Conservation (phyloP, 2,113 vertebrate genomes). For the Furnarius figulus region DNA sequence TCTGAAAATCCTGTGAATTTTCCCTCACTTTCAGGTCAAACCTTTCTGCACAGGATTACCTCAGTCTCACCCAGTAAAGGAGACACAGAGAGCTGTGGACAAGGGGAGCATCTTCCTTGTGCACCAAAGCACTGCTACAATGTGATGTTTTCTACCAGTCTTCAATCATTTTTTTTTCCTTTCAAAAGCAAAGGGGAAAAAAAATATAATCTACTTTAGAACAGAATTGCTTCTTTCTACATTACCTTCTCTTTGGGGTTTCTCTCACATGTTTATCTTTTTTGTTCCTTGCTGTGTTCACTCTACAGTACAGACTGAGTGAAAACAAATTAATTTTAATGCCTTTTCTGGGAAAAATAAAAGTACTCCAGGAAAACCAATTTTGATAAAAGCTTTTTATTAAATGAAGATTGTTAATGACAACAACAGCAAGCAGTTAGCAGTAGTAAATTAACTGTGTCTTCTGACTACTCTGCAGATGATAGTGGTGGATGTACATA, state of each 20-base stretch:
- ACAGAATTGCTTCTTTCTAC: background rate
- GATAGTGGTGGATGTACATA: background rate
- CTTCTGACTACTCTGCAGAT: background rate
- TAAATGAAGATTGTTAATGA: constrained; percentile 51
- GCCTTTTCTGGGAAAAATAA: constrained; percentile 43
- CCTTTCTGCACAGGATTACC: background rate
- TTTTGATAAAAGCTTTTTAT: constrained; percentile 50
- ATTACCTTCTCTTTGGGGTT: constrained; percentile 30
- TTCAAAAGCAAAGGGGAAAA: background rate
- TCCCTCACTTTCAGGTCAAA: background rate
- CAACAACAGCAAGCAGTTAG: constrained; percentile 25
- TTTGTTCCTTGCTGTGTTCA: constrained; percentile 12
- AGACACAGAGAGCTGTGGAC: background rate
- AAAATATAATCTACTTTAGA: background rate
- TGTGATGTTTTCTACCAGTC: background rate
- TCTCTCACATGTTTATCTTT: constrained; percentile 10
- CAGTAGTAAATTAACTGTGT: constrained; percentile 2
- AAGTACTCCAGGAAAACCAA: constrained; percentile 30
- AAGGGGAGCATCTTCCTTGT: background rate
- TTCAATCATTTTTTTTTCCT: background rate
- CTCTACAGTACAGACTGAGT: background rate
- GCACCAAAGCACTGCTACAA: background rate
- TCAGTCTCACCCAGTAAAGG: background rate
- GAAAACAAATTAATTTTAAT: constrained; percentile 59
- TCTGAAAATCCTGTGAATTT: background rate